Evolutionary conservation across 2,888 invertebrate species (phyloP).

Genomic region (Microplitis manilae): DNA sequence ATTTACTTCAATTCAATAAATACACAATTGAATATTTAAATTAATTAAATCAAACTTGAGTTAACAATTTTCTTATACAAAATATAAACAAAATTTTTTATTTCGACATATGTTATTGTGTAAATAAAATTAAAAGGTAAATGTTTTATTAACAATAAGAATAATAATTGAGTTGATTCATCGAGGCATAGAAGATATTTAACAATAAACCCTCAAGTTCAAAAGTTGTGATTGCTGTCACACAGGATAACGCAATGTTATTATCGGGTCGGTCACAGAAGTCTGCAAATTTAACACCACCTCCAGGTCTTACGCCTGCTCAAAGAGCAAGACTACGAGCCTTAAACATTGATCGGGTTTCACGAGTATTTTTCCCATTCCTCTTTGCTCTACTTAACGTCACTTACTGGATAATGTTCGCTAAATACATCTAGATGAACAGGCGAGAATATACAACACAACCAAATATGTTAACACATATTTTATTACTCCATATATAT

Average conservation of each 20-base stretch:
- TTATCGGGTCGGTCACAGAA: constrained; percentile 68
- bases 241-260: constrained; percentile 69
- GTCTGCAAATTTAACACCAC: constrained; percentile 64
- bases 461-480: constrained; percentile 7
- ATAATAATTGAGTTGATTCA: constrained; percentile 25
- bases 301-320: constrained; percentile 73
- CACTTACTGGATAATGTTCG: constrained; percentile 83
- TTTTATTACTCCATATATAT: not conserved
- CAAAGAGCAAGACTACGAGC: constrained; percentile 78
- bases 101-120: not conserved
- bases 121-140: not conserved
- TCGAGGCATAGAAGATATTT: constrained; percentile 58
- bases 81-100: too few relatives aligned
- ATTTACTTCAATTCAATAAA: too few relatives aligned
- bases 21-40: too few relatives aligned
- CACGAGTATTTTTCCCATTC: constrained; percentile 81
- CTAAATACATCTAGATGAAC: constrained; percentile 77
- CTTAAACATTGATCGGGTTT: constrained; percentile 81
- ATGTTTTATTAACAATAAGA: not conserved
- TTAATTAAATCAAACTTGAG: too few relatives aligned
- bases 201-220: constrained; percentile 35
- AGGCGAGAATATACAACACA: constrained; percentile 18
- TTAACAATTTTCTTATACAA: too few relatives aligned
- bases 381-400: constrained; percentile 80
- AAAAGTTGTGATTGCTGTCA: constrained; percentile 60